Base-by-base conservation (phyloP, 2,113 vertebrate species). In the Baryphthengus martii region DNA sequence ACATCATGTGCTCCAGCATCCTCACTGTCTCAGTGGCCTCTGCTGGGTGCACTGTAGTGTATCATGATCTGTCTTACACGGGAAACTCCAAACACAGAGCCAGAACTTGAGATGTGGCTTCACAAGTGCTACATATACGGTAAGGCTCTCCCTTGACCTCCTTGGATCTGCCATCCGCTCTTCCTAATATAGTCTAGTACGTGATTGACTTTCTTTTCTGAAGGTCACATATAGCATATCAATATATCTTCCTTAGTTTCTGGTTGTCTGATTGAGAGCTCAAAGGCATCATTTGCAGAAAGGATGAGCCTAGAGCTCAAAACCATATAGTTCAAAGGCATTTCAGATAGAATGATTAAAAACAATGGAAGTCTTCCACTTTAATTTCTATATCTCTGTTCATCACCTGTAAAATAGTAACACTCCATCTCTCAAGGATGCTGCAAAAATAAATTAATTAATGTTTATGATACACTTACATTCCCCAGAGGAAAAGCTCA, bases 1-100 rank as follows among this genome's bases (percentile, higher is more conserved):
- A 67, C 2, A 0, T 4, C 6, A 42, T 15, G 6, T 58, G 13
- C 17, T 78, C 28, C 31, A 45, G 40, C 0, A 2, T 42, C 26
- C 24, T 74, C 17, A 31, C 29, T n/a, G 11, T 65, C 39, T 42
- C 40, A 39, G 61, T 50, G 37, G 9, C 33, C 28, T 33, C 28
- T 68, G 21, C 8, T 31, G 31, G 8, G 17, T 4, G 9, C 9
- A 17, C 6, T 63, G 12, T 23, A 56, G 13, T 39, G 3, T 52
- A 25, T 39, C 29, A 45, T 15, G 70, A 44, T 21, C 20, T 39
- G 13, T 23, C 29, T 74, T 63, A 12, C 28, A 18, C 1, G 44
- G 17, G 5, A 2, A 2, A 77, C 23, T 26, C 17, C 66, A 81
- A 56, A 62, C 0, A 0, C 31, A 16, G 13, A 67, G 66, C 25